Conservation (phyloP, 2,888 invertebrate genomes). For the Lasioglossum malachurum region DNA sequence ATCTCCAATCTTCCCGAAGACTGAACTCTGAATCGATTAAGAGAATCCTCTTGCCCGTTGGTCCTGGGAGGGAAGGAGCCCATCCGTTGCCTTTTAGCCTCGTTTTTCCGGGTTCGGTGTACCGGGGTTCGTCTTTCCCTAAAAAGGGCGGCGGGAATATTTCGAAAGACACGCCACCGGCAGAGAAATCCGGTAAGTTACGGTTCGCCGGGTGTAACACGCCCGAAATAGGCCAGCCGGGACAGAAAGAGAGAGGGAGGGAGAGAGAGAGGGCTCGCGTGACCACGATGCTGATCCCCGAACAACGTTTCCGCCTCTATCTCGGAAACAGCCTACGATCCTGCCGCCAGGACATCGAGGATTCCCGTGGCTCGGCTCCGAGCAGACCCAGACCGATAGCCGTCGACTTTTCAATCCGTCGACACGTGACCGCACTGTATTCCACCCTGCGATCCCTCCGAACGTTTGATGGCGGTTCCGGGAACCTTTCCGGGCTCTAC, state of each 20-base stretch:
- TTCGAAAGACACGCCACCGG: slow-evolving; percentile 30
- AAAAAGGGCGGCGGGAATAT: slow-evolving; percentile 3
- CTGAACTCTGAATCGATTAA: slow-evolving; percentile 12
- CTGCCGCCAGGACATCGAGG: neutral
- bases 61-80: neutral
- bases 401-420: slow-evolving; percentile 29
- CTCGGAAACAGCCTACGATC: slow-evolving; percentile 24
- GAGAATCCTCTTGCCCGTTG: neutral
- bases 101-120: neutral
- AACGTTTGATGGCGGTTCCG: neutral
- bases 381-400: slow-evolving; percentile 24
- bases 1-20: neutral
- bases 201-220: slow-evolving; percentile 47
- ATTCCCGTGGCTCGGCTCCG: neutral
- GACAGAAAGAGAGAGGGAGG: neutral
- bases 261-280: slow-evolving; percentile 19
- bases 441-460: neutral
- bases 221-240: neutral
- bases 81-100: neutral
- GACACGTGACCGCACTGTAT: neutral
- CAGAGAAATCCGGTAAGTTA: slow-evolving; percentile 51
- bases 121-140: neutral
- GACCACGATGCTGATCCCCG: slow-evolving; percentile 46
- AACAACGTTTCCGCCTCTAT: slow-evolving; percentile 37
- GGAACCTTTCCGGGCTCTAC: neutral